Evolutionary conservation across 2,113 vertebrate genomes (phyloP).

Genomic region (Capricornis sumatraensis): DNA sequence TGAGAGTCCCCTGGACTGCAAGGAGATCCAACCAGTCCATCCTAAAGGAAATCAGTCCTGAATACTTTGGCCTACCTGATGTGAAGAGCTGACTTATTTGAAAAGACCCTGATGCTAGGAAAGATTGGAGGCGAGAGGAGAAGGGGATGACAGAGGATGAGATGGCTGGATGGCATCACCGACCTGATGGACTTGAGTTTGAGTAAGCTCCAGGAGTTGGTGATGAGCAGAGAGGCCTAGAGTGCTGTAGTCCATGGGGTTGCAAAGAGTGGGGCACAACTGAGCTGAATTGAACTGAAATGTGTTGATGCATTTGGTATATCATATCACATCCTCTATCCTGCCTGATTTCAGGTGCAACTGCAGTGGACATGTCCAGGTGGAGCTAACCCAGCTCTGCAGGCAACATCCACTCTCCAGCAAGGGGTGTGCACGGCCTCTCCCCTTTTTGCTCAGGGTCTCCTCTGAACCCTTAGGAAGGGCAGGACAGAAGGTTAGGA

Average conservation of each 20-base stretch:
- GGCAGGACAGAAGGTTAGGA: background rate
- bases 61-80: background rate
- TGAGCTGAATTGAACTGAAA: background rate
- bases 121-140: accelerated
- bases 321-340: background rate
- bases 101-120: background rate
- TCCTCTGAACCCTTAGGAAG: background rate
- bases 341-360: background rate
- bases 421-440: accelerated
- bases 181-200: background rate
- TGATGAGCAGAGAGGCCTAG: background rate
- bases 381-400: background rate
- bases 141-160: accelerated
- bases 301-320: background rate
- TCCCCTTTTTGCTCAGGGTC: background rate
- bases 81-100: background rate
- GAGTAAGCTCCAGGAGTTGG: background rate
- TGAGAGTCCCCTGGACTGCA: background rate
- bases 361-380: background rate
- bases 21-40: background rate
- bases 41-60: background rate
- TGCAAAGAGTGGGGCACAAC: background rate
- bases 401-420: background rate
- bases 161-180: background rate
- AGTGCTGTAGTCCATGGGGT: background rate